Conservation (phyloP, 30 jellyfish, hydroid and myxozoan species). For the Aurelia sp. region DNA sequence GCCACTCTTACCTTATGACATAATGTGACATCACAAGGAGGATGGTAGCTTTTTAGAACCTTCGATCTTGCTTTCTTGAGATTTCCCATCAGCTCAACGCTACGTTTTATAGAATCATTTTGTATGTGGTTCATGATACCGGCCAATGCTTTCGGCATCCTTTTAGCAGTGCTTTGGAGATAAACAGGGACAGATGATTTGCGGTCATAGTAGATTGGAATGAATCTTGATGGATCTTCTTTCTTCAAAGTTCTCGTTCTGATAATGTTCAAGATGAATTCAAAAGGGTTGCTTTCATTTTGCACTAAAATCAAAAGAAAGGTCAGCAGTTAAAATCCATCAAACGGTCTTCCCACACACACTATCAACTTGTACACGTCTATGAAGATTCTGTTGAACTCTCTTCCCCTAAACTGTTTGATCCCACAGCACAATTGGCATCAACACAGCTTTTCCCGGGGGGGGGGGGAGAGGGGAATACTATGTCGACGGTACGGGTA, state of each 20-base stretch:
- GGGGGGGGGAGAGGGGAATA: too few species aligned
- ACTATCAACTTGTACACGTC: not conserved
- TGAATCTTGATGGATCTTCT: slow-evolving; percentile 28
- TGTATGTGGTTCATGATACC: not conserved
- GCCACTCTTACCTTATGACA: too few species aligned
- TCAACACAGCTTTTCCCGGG: too few species aligned
- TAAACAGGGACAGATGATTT: slow-evolving; percentile 15
- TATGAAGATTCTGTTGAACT: too few species aligned
- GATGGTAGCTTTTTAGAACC: too few species aligned
- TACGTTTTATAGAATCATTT: too few species aligned
- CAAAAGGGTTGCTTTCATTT: slow-evolving; percentile 13
- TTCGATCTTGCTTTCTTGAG: too few species aligned
- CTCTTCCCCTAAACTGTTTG: too few species aligned
- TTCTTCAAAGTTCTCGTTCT: slow-evolving; percentile 19
- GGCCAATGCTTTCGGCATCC: slow-evolving; percentile 14
- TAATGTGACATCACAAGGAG: too few species aligned
- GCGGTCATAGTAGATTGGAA: slow-evolving; percentile 35
- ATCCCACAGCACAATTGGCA: too few species aligned
- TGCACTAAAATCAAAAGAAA: not conserved
- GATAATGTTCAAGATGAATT: slow-evolving; percentile 35
- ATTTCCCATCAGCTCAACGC: too few species aligned
- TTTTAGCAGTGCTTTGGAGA: slow-evolving; percentile 19
- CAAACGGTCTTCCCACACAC: not conserved
- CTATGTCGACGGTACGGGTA: too few species aligned
- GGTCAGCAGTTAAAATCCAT: not conserved